Evolutionary conservation across 1,140 invertebrate species (phyloP).

Genomic region (Homalodisca vitripennis): DNA sequence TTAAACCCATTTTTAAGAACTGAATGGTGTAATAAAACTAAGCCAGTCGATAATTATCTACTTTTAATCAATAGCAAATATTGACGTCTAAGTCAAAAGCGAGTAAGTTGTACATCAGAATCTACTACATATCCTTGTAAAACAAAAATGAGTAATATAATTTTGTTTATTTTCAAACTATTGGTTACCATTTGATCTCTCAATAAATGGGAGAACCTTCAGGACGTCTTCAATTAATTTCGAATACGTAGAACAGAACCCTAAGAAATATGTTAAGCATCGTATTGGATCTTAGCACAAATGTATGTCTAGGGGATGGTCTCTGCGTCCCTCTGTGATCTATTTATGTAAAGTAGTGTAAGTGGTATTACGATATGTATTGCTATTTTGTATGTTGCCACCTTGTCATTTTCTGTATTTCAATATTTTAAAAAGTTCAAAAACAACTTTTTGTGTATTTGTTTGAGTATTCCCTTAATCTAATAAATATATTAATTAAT

Average conservation of each 20-base stretch:
- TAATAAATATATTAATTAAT: too few species aligned
- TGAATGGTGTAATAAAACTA: too few species aligned
- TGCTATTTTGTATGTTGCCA: constrained; percentile 17
- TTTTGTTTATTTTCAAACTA: neutral
- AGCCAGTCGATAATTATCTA: too few species aligned
- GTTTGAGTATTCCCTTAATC: too few species aligned
- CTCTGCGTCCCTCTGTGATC: neutral
- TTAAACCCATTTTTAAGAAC: too few species aligned
- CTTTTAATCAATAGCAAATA: neutral
- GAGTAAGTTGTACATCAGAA: neutral
- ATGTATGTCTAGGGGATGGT: neutral
- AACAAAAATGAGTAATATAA: neutral
- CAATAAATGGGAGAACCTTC: constrained; percentile 5
- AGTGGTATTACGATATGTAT: constrained; percentile 13
- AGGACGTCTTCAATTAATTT: neutral
- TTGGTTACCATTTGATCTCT: constrained; percentile 13
- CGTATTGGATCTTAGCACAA: constrained; percentile 17
- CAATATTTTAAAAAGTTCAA: constrained; percentile 11
- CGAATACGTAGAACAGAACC: neutral
- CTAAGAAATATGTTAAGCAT: constrained; percentile 4
- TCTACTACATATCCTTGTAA: neutral
- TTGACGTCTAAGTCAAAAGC: neutral
- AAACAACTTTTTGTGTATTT: neutral
- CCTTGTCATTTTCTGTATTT: constrained; percentile 17
- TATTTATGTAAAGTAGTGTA: constrained; percentile 18